phyloP scores from a whole-genome alignment of 2,113 vertebrate genomes.

The Martes martes region DNA sequence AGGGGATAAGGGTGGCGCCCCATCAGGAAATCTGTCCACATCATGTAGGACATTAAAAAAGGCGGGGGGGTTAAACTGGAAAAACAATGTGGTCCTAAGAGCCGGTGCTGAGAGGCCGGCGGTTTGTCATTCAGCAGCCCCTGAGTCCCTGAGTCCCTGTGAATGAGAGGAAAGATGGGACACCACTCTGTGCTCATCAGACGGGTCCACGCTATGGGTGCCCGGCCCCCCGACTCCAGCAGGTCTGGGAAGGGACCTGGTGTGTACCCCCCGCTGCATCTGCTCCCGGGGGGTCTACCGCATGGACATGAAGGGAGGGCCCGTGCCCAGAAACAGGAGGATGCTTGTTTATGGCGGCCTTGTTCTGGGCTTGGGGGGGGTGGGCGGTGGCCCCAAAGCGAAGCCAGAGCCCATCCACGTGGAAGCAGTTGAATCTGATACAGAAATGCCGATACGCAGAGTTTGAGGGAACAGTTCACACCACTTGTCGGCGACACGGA shows the following conservation, averaged over 20 bases:
- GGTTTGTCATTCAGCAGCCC: neutral
- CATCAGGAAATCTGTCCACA: neutral
- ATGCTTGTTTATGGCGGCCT: fast-evolving
- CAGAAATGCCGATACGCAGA: too few relatives aligned
- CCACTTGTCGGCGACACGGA: neutral
- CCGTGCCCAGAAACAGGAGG: neutral
- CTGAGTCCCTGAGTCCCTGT: neutral
- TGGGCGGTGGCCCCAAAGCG: neutral
- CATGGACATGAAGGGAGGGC: neutral
- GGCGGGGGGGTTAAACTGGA: neutral
- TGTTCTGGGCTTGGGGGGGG: neutral
- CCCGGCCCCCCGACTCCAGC: too few relatives aligned
- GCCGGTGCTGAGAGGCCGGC: neutral
- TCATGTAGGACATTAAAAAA: neutral
- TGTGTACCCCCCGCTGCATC: fast-evolving
- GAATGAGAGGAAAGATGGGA: neutral
- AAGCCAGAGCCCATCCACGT: neutral
- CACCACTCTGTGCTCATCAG: fast-evolving
- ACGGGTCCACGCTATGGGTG: fast-evolving
- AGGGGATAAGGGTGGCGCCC: neutral
- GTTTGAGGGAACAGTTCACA: too few relatives aligned
- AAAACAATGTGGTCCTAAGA: neutral
- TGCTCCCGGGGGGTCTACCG: neutral
- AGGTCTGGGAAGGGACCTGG: neutral
- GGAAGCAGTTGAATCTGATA: too few relatives aligned